phyloP scores from a whole-genome alignment of 2,888 invertebrate genomes.

The Arge pagana region DNA sequence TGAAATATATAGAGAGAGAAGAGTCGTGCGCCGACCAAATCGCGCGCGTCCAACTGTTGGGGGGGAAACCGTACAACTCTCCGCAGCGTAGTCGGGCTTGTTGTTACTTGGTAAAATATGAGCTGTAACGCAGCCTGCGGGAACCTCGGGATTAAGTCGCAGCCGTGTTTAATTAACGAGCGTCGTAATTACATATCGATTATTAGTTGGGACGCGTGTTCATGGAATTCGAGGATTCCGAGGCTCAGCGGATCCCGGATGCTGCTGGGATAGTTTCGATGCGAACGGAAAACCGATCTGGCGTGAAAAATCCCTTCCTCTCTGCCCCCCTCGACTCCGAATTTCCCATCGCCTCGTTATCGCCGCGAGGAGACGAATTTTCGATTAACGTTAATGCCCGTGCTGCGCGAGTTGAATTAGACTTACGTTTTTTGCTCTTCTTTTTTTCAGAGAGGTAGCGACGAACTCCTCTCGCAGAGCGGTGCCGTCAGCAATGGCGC shows the following conservation, averaged over 20 bases:
- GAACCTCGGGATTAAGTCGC: slow-evolving; percentile 10
- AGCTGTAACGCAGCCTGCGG: not conserved
- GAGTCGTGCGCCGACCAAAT: too few species aligned
- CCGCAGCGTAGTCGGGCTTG: not conserved
- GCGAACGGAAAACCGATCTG: not conserved
- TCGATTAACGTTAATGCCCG: too few species aligned
- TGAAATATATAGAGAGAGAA: too few species aligned
- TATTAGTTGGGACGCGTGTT: slow-evolving; percentile 4
- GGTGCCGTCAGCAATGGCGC: slow-evolving; percentile 89
- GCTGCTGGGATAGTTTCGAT: not conserved
- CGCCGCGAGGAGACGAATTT: too few species aligned
- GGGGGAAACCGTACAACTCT: too few species aligned
- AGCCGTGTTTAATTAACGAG: slow-evolving; percentile 7
- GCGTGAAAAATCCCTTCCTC: too few species aligned
- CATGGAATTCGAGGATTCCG: slow-evolving; percentile 1
- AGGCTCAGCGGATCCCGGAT: not conserved
- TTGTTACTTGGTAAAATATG: slow-evolving; percentile 5
- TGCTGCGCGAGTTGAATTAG: too few species aligned
- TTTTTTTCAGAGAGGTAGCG: slow-evolving; percentile 89
- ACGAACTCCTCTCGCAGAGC: slow-evolving; percentile 95
- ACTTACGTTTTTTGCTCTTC: slow-evolving; percentile 35
- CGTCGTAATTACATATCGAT: slow-evolving; percentile 8
- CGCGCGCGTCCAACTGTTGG: not conserved
- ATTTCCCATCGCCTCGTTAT: too few species aligned
- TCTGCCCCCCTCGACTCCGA: too few species aligned